Base-by-base conservation (phyloP, 2,113 vertebrate species). In the Oryzias javanicus region DNA sequence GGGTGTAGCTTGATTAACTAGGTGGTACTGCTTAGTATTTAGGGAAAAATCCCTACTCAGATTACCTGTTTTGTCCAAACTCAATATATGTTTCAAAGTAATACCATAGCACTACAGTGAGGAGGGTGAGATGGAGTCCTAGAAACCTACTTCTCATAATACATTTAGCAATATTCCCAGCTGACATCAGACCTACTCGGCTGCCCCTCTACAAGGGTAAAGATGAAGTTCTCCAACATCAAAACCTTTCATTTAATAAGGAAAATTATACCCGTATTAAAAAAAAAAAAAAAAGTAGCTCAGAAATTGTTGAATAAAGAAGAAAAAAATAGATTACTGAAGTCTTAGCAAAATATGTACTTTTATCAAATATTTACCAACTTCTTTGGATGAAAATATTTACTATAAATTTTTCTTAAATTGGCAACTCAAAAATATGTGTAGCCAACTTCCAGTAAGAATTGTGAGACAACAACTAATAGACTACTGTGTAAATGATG, bases 81-180 rank as follows among this genome's bases (percentile, higher is more conserved):
- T 53, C n/a, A 53, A 53, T 53, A 40, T 17, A 58, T 8, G 42
- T 15, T 29, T 7, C 22, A 19, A 72, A 71, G 68, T 57, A 83
- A 81, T 47, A 64, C 53, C 70, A 60, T 59, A 54, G 54, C 64
- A 15, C 70, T 57, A 66, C 59, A 72, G 48, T 48, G 20, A 72
- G 64, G 55, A 72, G 79, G 56, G 52, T 62, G 29, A 73, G 55
- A 72, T 14, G 17, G 63, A 81, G 81, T 67, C 79, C 84, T 72
- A 85, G 75, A 89, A 88, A 84, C 82, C 81, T 3, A 82, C 57
- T 86, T 86, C 71, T 79, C 7, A 8, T 76, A 66, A 77, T 76
- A 72, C 72, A 82, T 70, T 78, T 72, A 78, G 71, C 44, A 65
- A 66, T 67, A 60, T 72, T 78, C 77, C 74, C 75, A 50, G 50